Evolutionary conservation across 2,888 invertebrate species (phyloP), one percentile per base, ranked within the genome.

Genomic region (Drosophila recens): DNA sequence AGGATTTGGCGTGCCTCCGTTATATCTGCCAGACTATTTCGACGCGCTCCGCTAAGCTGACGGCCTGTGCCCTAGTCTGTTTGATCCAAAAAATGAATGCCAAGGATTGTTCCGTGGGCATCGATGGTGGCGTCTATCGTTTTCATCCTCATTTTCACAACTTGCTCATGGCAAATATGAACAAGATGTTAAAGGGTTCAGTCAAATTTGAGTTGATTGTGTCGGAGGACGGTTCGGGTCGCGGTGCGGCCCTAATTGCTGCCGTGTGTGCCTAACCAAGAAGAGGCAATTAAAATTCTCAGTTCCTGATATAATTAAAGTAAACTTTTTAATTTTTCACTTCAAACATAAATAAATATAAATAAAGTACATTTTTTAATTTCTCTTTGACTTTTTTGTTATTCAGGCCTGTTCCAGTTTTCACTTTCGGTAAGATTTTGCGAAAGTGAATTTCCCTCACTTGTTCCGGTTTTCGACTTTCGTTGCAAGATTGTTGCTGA

Each of bases 1-100:
- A 96, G 75, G 99, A 99, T 93, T 98, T 97, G 93, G 95, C 95
- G 59, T 96, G 96, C 81, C 95, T 99, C n/a, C 95, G 98, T 49
- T 96, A 96, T 92, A 96, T 98, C 65, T 98, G 98, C 92, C 96
- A 97, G 88, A 94, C 96, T 69, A 95, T 99, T 11, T 97, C 98
- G 20, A 95, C 96, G 74, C 95, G 99, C 74, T 98, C 99, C 0
- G 98, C 99, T 0, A 95, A 97, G 93, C 93, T 99, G n/a, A 96
- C 96, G 8, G 97, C 98, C 0, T 97, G 98, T 58, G 97, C 97
- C 38, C 94, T 97, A 68, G 96, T 98, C 3, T 95, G 96, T 46
- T 94, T 99, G 48, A 94, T 99, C 76, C 97, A 98, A 92, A 97
- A 97, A 93, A 97, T 99, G 95, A 94, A 94, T 70, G 95, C 96